Evolutionary conservation across 2,797 vertebrate species (phyloP).

Genomic region (Onychomys leucogaster): DNA sequence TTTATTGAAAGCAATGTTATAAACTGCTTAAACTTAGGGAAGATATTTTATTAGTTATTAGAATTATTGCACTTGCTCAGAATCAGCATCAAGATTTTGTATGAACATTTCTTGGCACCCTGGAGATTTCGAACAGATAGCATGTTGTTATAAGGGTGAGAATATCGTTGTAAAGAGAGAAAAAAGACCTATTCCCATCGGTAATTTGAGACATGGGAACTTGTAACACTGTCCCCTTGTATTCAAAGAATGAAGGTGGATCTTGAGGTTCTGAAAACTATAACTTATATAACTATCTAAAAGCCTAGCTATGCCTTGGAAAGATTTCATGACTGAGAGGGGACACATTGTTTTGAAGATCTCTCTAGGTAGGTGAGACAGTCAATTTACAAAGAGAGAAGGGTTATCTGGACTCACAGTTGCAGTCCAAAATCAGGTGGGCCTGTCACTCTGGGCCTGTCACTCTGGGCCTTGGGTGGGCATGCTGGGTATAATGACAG

Average conservation of each 20-base stretch:
- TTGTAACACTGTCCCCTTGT: neutral
- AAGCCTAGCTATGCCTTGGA: neutral
- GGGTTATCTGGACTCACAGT: neutral
- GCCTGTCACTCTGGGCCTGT: neutral
- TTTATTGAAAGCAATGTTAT: constrained; percentile 58
- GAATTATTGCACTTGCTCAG: neutral
- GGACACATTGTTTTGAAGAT: neutral
- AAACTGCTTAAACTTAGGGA: neutral
- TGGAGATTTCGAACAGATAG: neutral
- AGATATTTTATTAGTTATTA: constrained; percentile 48
- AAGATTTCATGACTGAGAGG: neutral
- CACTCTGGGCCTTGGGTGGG: neutral
- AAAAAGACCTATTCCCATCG: neutral
- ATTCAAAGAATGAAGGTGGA: neutral
- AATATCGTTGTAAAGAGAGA: neutral
- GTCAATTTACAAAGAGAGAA: neutral
- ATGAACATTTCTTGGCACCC: neutral
- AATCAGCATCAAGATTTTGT: neutral
- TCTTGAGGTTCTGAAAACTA: neutral
- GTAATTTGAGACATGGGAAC: neutral
- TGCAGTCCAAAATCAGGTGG: neutral
- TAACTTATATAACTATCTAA: neutral
- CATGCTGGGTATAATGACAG: neutral
- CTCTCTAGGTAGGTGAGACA: neutral
- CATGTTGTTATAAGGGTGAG: neutral